Conservation (phyloP, 2,113 vertebrate genomes). For the Prolemur simus region DNA sequence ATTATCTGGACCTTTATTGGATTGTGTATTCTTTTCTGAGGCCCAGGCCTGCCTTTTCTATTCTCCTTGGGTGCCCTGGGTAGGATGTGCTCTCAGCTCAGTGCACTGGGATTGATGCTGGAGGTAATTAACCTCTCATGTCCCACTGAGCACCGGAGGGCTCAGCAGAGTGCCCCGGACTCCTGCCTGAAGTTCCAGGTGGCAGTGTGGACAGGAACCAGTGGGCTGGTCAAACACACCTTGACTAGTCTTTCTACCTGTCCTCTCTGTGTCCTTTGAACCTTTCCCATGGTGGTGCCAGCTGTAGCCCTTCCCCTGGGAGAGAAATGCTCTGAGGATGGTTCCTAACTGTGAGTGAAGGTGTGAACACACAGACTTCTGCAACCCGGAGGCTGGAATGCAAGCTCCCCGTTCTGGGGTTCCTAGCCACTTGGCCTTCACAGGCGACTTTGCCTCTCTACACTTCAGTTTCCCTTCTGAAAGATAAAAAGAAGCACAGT, state of each 20-base stretch:
- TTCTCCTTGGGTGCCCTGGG: background rate
- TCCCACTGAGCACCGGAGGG: background rate
- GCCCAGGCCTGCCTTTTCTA: background rate
- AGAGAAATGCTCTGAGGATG: background rate
- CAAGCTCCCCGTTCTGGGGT: background rate
- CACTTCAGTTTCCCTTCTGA: background rate
- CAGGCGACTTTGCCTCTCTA: background rate
- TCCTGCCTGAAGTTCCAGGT: background rate
- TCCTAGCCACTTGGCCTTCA: background rate
- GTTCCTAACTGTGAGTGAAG: rapidly evolving
- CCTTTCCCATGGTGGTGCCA: background rate
- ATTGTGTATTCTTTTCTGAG: background rate
- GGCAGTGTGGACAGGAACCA: background rate
- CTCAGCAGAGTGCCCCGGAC: background rate
- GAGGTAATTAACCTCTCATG: background rate
- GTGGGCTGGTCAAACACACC: rapidly evolving
- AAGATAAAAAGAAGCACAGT: background rate
- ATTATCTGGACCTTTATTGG: background rate
- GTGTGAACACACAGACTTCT: background rate
- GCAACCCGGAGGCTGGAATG: background rate
- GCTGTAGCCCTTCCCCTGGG: background rate
- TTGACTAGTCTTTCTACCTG: background rate
- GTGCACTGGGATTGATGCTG: background rate
- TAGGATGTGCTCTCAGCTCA: background rate
- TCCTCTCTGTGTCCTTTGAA: background rate